A percentile compares a stretch with the other conserved stretches of the same genome.
Evolutionary conservation across 2,113 vertebrate genomes (phyloP).

Genomic region (Lepus timidus): DNA sequence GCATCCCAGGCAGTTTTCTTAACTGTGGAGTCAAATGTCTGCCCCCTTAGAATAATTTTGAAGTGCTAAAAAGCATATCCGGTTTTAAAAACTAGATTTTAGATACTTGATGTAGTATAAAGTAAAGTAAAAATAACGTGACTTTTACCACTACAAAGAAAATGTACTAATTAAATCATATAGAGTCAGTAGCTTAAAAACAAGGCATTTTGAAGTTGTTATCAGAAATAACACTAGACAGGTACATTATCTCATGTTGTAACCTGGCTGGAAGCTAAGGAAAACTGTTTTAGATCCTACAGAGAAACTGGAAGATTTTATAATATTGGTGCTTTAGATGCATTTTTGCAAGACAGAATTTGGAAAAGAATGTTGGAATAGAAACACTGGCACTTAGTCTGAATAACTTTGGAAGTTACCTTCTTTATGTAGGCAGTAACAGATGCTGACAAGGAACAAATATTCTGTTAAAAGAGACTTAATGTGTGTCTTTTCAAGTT

Average conservation of each 20-base stretch:
- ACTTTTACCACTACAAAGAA: neutral
- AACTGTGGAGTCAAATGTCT: too few relatives aligned
- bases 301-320: neutral
- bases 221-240: neutral
- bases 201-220: neutral
- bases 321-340: neutral
- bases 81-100: neutral
- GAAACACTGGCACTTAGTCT: neutral
- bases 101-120: neutral
- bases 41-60: neutral
- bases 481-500: neutral
- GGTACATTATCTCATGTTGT: neutral
- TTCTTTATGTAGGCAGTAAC: neutral
- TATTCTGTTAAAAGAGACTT: neutral
- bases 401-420: neutral
- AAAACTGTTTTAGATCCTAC: neutral
- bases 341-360: neutral
- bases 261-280: neutral
- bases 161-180: neutral
- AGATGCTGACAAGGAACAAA: neutral
- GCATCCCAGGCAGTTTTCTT: neutral
- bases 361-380: neutral
- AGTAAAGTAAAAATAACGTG: neutral
- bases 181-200: neutral
- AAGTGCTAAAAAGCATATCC: neutral